These are phyloP conservation scores for Brachyistius frenatus DNA, from an alignment of 2,113 vertebrate genomes.

Conservation along the genomic window DNA sequence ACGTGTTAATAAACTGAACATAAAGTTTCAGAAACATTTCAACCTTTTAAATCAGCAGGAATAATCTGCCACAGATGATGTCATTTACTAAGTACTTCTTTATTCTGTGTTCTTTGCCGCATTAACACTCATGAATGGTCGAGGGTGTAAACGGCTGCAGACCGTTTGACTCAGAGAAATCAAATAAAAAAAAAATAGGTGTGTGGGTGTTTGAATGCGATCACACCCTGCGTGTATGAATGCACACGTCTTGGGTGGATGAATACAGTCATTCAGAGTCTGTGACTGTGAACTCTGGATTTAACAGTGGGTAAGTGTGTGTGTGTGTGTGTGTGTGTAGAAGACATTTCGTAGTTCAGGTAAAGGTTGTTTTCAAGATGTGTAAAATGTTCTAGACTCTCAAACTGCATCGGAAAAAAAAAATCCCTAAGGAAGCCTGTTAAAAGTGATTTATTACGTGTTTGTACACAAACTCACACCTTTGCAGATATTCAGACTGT, in stretches of 20 bases:
- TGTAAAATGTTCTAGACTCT: background rate
- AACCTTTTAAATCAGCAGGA: no score
- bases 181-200: background rate
- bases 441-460: background rate
- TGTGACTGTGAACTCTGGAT: constrained; percentile 3
- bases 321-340: background rate
- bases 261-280: constrained; percentile 5
- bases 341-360: background rate
- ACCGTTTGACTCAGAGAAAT: background rate
- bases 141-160: background rate
- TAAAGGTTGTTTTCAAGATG: background rate
- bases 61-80: no score
- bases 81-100: no score
- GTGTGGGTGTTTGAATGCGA: constrained; percentile 13
- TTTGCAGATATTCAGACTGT: no score
- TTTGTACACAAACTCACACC: background rate
- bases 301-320: background rate
- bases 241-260: constrained; percentile 25
- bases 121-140: background rate
- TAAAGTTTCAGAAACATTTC: no score
- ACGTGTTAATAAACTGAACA: no score
- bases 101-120: no score
- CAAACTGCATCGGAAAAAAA: no score
- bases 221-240: constrained; percentile 44
- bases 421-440: no score